Evolutionary conservation across 2,797 vertebrate species (phyloP).

Genomic region (Novumbra hubbsi): DNA sequence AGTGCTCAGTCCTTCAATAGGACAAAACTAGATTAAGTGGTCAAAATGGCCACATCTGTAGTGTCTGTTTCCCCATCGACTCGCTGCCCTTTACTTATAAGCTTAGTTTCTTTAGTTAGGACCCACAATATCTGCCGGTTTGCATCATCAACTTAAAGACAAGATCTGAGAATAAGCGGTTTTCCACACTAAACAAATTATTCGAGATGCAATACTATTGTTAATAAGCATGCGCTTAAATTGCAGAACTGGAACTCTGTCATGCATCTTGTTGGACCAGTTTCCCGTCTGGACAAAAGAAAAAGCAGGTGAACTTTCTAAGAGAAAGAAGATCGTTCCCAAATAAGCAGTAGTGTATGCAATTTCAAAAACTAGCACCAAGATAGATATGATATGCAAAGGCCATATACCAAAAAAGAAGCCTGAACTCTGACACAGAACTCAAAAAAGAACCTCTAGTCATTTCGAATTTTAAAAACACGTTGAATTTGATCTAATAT

Average conservation of each 20-base stretch:
- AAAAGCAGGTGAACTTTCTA: not conserved
- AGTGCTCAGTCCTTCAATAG: constrained; percentile 2
- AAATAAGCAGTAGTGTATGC: not conserved
- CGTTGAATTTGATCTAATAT: not conserved
- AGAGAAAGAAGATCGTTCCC: not conserved
- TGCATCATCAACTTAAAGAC: not conserved
- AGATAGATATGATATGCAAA: not conserved
- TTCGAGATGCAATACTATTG: not conserved
- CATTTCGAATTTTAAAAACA: not conserved
- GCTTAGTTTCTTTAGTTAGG: not conserved
- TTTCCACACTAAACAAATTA: not conserved
- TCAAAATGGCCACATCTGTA: constrained; percentile 4
- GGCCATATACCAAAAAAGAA: not conserved
- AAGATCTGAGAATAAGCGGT: not conserved
- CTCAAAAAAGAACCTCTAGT: not conserved
- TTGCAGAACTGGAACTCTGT: not conserved
- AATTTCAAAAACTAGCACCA: not conserved
- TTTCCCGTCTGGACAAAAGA: not conserved
- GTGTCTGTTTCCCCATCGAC: not conserved
- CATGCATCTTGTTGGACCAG: not conserved
- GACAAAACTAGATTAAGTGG: not conserved
- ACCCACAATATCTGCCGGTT: not conserved
- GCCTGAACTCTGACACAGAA: not conserved
- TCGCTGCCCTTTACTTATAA: constrained; percentile 6
- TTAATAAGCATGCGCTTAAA: not conserved